Conservation (phyloP, 2,797 vertebrate genomes). For the Melopsittacus undulatus region DNA sequence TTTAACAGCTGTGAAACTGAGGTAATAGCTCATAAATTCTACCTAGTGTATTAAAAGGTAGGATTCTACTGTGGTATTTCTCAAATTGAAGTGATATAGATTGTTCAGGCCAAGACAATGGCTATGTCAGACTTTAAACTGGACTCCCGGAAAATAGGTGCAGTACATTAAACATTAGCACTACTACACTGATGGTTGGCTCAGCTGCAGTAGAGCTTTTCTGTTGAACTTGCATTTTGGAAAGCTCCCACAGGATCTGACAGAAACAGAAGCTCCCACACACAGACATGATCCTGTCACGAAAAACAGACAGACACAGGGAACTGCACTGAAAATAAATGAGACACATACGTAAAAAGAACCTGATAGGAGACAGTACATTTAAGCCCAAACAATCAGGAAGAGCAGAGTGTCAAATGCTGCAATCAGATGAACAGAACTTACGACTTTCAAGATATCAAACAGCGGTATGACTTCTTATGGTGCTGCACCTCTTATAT, state of each 20-base stretch:
- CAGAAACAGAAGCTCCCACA: not conserved
- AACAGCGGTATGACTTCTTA: not conserved
- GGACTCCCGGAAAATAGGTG: not conserved
- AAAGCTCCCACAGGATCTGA: not conserved
- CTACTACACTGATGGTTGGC: not conserved
- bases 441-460: not conserved
- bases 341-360: not conserved
- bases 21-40: not conserved
- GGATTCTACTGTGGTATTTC: not conserved
- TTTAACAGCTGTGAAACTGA: not conserved
- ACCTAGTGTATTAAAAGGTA: not conserved
- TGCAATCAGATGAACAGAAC: not conserved
- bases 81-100: not conserved
- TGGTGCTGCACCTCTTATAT: not conserved
- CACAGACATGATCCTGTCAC: not conserved
- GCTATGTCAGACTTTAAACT: not conserved
- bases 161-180: not conserved
- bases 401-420: not conserved
- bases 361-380: not conserved
- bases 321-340: not conserved
- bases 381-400: not conserved
- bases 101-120: not conserved
- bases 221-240: not conserved
- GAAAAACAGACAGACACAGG: not conserved
- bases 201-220: not conserved